A percentile compares a stretch with the other conserved stretches of the same genome.
phyloP scores from a whole-genome alignment of 1,140 invertebrate genomes.

The Drosophila bipectinata region DNA sequence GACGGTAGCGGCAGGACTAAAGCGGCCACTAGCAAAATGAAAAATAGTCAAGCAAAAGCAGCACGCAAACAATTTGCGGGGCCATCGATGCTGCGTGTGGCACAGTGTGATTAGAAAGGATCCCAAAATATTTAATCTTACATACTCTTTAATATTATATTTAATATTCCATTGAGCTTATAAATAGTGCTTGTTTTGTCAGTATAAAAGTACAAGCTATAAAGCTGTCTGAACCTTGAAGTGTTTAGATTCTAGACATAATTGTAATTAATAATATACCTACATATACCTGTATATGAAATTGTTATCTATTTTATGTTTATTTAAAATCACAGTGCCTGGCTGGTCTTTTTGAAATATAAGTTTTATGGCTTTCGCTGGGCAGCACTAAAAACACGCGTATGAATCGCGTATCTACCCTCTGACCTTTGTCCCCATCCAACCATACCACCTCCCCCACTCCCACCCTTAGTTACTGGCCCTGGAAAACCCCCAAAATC shows the following conservation, averaged over 20 bases:
- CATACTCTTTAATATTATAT: too few relatives aligned
- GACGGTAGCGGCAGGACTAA: constrained; percentile 2
- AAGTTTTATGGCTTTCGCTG: constrained; percentile 72
- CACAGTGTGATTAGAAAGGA: constrained; percentile 20
- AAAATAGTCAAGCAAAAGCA: constrained; percentile 75
- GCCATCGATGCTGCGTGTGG: constrained; percentile 57
- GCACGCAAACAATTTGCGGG: constrained; percentile 67
- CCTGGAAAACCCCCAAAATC: constrained; percentile 16
- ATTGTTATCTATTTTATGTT: background rate
- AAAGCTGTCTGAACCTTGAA: too few relatives aligned
- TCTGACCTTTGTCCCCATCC: constrained; percentile 1
- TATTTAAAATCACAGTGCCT: constrained; percentile 17
- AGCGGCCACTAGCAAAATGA: constrained; percentile 66
- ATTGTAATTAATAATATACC: too few relatives aligned
- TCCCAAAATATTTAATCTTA: background rate
- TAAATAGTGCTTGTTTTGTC: background rate
- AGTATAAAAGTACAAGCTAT: too few relatives aligned
- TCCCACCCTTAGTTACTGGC: background rate
- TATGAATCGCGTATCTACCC: constrained; percentile 38
- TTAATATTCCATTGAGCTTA: background rate
- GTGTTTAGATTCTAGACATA: too few relatives aligned
- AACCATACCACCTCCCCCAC: constrained; percentile 4
- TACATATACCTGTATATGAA: too few relatives aligned
- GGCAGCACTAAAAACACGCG: constrained; percentile 51
- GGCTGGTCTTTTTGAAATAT: constrained; percentile 44